Evolutionary conservation across 2,888 invertebrate genomes (phyloP).

Genomic region (Platynereis dumerilii): DNA sequence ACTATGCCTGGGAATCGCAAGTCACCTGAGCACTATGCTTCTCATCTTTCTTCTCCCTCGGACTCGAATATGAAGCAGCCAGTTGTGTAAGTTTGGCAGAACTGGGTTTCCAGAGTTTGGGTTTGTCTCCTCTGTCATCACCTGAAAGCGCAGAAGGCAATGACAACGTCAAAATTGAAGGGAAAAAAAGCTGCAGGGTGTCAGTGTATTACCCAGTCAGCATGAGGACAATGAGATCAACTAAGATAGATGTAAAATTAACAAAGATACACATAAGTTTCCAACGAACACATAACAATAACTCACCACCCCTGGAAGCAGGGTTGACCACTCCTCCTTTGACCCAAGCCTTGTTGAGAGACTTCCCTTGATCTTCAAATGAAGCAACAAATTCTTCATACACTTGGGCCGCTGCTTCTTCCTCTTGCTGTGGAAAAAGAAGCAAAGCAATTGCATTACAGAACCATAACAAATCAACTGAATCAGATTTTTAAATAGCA

Average conservation of each 20-base stretch:
- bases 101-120: constrained; percentile 82
- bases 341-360: constrained; percentile 85
- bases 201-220: no score
- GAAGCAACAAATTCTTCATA: constrained; percentile 98
- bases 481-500: no score
- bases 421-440: constrained; percentile 63
- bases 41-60: constrained; percentile 66
- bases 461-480: no score
- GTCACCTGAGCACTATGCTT: no score
- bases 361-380: constrained; percentile 79
- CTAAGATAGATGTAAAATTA: no score
- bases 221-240: no score
- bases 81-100: constrained; percentile 74
- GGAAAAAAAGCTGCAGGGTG: neutral
- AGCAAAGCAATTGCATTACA: no score
- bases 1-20: no score
- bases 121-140: constrained; percentile 32
- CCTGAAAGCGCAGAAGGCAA: constrained; percentile 9
- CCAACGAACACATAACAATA: no score
- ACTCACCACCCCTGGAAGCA: no score
- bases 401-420: constrained; percentile 69
- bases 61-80: constrained; percentile 65
- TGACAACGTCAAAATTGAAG: neutral
- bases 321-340: constrained; percentile 98
- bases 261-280: no score